These are phyloP conservation scores for Zaprionus vittiger DNA, from an alignment of 1,140 invertebrate genomes.

Conservation along the genomic window DNA sequence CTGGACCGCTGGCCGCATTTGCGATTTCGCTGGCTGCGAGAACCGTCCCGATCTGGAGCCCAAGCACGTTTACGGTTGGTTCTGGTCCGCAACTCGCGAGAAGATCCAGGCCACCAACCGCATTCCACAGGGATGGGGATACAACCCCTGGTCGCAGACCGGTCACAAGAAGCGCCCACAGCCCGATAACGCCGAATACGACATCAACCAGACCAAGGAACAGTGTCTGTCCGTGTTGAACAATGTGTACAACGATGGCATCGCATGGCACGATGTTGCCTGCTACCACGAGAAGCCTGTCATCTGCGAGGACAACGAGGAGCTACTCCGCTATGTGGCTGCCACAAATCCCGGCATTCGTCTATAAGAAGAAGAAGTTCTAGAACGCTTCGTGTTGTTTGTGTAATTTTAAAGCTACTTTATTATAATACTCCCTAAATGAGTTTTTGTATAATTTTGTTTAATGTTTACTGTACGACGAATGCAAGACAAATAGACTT, in stretches of 20 bases:
- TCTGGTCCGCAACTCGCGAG: conserved; percentile 95
- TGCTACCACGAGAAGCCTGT: conserved; percentile 96
- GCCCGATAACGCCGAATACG: conserved; percentile 96
- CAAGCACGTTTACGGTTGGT: conserved; percentile 94
- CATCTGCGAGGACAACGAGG: conserved; percentile 94
- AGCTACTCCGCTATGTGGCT: conserved; percentile 92
- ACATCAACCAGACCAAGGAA: conserved; percentile 94
- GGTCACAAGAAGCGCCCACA: conserved; percentile 95
- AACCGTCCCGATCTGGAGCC: conserved; percentile 93
- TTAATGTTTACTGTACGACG: conserved; percentile 73
- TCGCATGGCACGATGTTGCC: conserved; percentile 96
- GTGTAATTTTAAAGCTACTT: conserved; percentile 82
- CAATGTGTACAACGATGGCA: conserved; percentile 96
- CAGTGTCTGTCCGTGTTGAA: conserved; percentile 94
- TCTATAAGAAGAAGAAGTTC: conserved; percentile 85
- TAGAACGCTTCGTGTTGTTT: conserved; percentile 59
- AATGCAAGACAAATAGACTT: conserved; percentile 84
- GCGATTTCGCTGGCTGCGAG: conserved; percentile 96
- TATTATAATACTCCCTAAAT: conserved; percentile 82
- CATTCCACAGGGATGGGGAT: conserved; percentile 86
- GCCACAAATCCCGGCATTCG: conserved; percentile 92
- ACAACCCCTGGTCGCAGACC: conserved; percentile 94
- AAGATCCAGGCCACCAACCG: conserved; percentile 94
- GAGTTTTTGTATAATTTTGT: conserved; percentile 76
- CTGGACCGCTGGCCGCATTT: conserved; percentile 95